Base-by-base conservation (phyloP, 2,888 invertebrate genomes). In the Arge pagana region DNA sequence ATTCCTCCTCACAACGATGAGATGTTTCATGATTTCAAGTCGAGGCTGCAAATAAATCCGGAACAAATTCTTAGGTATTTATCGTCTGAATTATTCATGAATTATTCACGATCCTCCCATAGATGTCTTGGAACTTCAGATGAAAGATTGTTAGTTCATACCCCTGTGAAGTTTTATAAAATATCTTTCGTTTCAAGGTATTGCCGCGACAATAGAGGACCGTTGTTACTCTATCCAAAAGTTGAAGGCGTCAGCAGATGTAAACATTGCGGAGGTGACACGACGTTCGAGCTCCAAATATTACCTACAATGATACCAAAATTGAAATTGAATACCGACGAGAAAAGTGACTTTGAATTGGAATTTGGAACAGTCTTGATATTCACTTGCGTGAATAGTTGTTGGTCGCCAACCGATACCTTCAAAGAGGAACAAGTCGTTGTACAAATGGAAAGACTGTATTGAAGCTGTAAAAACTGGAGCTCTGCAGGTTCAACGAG, bases 341-440 rank as follows among this genome's bases (percentile, higher is more conserved):
- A 77, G 24, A 82, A 82, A 54, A 66, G 75, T 2, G 76, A 80
- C 15, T 80, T 81, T 10, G 68, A 76, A 37, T 76, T 81, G 7
- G 94, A 95, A 75, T 94, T 90, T 73, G 90, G 94, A 6, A 93
- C 91, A n/a, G 87, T 93, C 2, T 78, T 93, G 10, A 79, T 94
- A 11, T 94, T 87, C 71, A 90, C 93, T 1, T 96, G 95, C 72
- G 79, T 83, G 30, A 83, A 84, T 65, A 93, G 91, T 70, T 95
- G 95, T 76, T 94, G 94, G 94, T 83, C 85, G 48, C 79, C 83
- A 0, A 82, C 83, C 3, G 87, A 88, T 62, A 81, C 80, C 31
- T 80, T 83, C 61, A 83, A 86, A 50, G 82, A 83, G 58, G 93
- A 93, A 77, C 81, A 82, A 53, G 83, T 90, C 11, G 75, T 91